Conservation (phyloP, 2,797 vertebrate genomes). For the Anomalospiza imberbis region DNA sequence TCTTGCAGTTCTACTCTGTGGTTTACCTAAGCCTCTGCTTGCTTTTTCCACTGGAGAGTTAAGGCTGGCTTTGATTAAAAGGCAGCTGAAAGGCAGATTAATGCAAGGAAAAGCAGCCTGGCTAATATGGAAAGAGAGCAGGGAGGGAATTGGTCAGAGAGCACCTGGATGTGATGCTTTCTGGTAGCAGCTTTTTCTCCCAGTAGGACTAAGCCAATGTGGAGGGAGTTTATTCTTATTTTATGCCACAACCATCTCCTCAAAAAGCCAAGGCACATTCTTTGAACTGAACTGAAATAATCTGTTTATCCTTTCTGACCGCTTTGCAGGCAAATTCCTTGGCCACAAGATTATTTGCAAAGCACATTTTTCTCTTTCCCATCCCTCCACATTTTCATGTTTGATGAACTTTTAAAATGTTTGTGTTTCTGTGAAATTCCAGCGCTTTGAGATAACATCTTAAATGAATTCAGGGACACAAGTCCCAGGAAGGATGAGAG, state of each 20-base stretch:
- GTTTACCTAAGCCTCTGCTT: conserved; percentile 42
- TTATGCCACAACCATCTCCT: background rate
- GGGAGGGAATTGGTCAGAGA: background rate
- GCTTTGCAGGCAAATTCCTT: background rate
- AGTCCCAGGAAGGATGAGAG: background rate
- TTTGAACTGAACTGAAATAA: background rate
- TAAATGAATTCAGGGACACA: background rate
- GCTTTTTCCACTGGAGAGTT: background rate
- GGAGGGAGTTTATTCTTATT: background rate
- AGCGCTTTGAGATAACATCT: background rate
- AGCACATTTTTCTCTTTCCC: background rate
- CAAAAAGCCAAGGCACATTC: background rate
- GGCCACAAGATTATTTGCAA: background rate
- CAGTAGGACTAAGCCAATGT: background rate
- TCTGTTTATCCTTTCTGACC: background rate
- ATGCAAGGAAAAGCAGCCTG: background rate
- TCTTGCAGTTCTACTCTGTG: background rate
- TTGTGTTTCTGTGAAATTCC: background rate
- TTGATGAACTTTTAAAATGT: background rate
- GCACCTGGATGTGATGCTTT: background rate
- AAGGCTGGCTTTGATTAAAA: conserved; percentile 36
- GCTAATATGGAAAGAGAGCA: background rate
- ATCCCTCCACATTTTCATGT: background rate
- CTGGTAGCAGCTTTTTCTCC: conserved; percentile 4
- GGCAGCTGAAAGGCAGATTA: background rate